Evolutionary conservation across 2,888 invertebrate genomes (phyloP), one percentile per base, ranked within the genome.

Genomic region (Cerceris rybyensis): DNA sequence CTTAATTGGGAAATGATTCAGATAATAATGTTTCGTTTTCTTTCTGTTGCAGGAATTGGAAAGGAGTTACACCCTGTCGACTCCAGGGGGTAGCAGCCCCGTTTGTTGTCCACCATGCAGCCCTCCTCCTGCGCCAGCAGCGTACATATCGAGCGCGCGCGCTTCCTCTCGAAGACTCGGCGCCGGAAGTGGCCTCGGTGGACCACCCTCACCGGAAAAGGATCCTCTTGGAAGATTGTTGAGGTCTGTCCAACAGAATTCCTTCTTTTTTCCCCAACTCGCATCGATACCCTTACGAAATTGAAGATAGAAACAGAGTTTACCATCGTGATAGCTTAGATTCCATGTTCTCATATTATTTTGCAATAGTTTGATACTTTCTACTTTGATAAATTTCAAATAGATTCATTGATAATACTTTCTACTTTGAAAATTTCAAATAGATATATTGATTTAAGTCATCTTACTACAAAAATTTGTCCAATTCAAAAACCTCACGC

Each of bases 121-220:
- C 82, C 90, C 90, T 52, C 91, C 90, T 14, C 90, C 90, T 43
- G 90, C 91, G 6, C 91, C 91, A 41, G 91, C 91, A 28, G 91
- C 91, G 75, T 92, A 91, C 88, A 91, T 92, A 88, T 92, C 92
- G 76, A 91, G 91, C 76, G 90, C 91, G 58, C 87, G 92, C 71
- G 91, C 92, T 13, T 91, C 90, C 43, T 91, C 91, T 17, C 86
- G 91, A 52, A 87, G 89, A 70, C 88, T 90, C 67, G 84, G 89
- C 43, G 81, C 86, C 63, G 88, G 87, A 78, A 86, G 87, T 68
- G 85, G 88, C 42, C 83, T 80, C 78, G 86, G 87, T 50, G 89
- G 88, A 46, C 87, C 89, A 16, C 82, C 86, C 61, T 90, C 90
- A 8, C 90, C 90, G 16, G 90, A 91, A 77, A 84, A 88, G 64